Evolutionary conservation across 2,888 invertebrate species (phyloP).

Genomic region (Drosophila robusta): DNA sequence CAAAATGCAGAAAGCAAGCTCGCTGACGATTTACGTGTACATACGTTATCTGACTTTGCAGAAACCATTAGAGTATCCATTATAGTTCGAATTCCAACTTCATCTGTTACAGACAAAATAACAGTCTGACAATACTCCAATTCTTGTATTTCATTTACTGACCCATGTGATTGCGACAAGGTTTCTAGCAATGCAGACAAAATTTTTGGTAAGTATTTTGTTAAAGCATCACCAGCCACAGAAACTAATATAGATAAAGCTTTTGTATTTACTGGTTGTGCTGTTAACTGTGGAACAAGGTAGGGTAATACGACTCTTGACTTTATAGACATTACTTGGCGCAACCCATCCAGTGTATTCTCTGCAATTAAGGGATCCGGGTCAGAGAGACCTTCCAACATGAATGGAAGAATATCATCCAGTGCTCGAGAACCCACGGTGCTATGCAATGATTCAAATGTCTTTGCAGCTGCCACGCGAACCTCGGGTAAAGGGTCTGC

Average conservation of each 20-base stretch:
- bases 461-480: slow-evolving; percentile 96
- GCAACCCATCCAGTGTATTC: slow-evolving; percentile 96
- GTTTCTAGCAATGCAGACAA: slow-evolving; percentile 94
- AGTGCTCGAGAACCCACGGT: slow-evolving; percentile 97
- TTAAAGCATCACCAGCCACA: slow-evolving; percentile 96
- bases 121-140: slow-evolving; percentile 97
- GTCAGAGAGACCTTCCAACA: slow-evolving; percentile 91
- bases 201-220: slow-evolving; percentile 95
- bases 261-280: slow-evolving; percentile 95
- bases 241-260: slow-evolving; percentile 97
- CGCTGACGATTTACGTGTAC: slow-evolving; percentile 92
- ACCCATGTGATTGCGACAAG: slow-evolving; percentile 89
- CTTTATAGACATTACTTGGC: slow-evolving; percentile 98
- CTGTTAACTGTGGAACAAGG: slow-evolving; percentile 96
- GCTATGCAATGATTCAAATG: slow-evolving; percentile 97
- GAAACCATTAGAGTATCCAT: slow-evolving; percentile 94
- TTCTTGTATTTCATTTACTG: slow-evolving; percentile 89
- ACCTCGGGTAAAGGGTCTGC: slow-evolving; percentile 97
- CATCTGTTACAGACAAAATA: slow-evolving; percentile 95
- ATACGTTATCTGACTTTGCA: slow-evolving; percentile 88
- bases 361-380: slow-evolving; percentile 93
- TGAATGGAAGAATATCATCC: slow-evolving; percentile 97
- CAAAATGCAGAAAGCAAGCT: slow-evolving; percentile 96
- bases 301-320: slow-evolving; percentile 98
- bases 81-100: slow-evolving; percentile 93